phyloP scores from a whole-genome alignment of 1,140 invertebrate genomes.

The Marisa cornuarietis region DNA sequence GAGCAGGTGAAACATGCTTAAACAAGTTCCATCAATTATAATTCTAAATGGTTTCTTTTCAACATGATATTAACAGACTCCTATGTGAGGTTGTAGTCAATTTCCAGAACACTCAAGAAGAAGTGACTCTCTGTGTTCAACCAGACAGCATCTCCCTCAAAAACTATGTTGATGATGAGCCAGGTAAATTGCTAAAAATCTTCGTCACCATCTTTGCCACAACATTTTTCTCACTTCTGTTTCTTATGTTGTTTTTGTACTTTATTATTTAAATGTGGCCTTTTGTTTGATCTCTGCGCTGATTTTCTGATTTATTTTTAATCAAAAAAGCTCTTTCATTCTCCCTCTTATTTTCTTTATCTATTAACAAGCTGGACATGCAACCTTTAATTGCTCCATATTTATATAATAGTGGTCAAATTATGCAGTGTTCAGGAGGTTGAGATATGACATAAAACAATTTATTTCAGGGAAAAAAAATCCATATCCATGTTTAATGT shows the following conservation, averaged over 20 bases:
- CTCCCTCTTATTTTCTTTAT: no score
- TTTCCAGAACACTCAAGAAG: conserved; percentile 80
- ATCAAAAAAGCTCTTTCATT: no score
- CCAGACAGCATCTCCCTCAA: conserved; percentile 74
- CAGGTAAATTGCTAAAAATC: conserved; percentile 62
- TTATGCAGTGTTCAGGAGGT: not conserved
- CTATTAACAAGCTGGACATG: not conserved
- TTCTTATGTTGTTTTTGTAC: no score
- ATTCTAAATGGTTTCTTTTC: not conserved
- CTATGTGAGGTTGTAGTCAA: conserved; percentile 78
- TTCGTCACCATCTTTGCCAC: no score
- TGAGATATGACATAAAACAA: not conserved
- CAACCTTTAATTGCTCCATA: not conserved
- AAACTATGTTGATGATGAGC: conserved; percentile 78
- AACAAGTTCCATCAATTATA: not conserved
- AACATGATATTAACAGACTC: conserved; percentile 66
- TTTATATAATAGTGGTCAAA: not conserved
- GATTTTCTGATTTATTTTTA: no score
- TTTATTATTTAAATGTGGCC: no score
- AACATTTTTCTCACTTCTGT: no score
- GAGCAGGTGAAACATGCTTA: no score
- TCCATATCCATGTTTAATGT: not conserved
- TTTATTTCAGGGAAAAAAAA: not conserved
- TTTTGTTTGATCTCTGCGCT: no score
- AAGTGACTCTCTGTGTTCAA: conserved; percentile 78